phyloP scores from a whole-genome alignment of 2,797 vertebrate genomes.

The Pelodytes ibericus region DNA sequence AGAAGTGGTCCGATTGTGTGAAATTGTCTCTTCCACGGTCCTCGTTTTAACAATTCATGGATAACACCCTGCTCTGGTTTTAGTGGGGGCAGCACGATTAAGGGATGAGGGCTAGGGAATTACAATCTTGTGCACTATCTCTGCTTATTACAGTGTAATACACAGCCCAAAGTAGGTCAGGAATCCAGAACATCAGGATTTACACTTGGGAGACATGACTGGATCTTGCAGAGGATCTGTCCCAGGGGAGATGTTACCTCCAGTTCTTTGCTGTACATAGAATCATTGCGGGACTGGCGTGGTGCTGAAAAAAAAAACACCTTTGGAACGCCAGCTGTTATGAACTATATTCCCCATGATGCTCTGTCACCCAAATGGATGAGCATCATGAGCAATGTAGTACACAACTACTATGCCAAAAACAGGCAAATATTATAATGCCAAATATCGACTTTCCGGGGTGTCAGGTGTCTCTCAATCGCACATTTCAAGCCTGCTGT shows the following conservation, averaged over 20 bases:
- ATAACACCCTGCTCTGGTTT: constrained; percentile 3
- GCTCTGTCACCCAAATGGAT: too few relatives aligned
- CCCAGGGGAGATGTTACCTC: constrained; percentile 14
- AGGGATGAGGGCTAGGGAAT: constrained; percentile 10
- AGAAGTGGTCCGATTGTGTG: neutral
- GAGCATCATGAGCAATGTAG: too few relatives aligned
- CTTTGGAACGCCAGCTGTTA: too few relatives aligned
- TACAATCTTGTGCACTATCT: neutral
- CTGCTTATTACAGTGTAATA: constrained; percentile 18
- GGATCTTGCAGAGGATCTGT: constrained; percentile 44
- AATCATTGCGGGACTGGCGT: too few relatives aligned
- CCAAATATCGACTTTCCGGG: too few relatives aligned
- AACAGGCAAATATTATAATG: too few relatives aligned
- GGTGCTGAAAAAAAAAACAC: too few relatives aligned
- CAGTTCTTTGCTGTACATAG: constrained; percentile 27
- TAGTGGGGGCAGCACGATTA: constrained; percentile 5
- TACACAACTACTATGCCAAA: too few relatives aligned
- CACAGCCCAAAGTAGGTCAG: constrained; percentile 51
- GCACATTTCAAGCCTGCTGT: too few relatives aligned
- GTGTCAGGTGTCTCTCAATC: too few relatives aligned
- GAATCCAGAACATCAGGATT: constrained; percentile 41
- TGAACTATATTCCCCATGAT: too few relatives aligned
- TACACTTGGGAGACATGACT: constrained; percentile 21
- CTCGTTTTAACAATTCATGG: neutral
- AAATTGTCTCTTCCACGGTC: neutral